Percentiles rank a stretch among this genome's conserved stretches.
Conservation (phyloP, 2,113 vertebrate species). For the Pygathrix nemaeus region DNA sequence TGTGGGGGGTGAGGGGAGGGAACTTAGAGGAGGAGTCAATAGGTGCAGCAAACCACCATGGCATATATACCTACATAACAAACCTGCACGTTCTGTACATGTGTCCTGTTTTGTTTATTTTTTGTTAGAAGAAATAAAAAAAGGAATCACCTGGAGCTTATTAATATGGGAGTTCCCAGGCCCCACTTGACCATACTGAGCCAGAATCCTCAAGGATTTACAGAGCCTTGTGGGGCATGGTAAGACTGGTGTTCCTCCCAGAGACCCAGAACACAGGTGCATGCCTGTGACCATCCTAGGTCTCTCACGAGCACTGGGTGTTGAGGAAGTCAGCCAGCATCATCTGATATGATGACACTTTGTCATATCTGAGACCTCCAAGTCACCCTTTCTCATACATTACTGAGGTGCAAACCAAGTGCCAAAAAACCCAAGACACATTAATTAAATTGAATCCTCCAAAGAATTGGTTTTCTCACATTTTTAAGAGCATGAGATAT, state of each 20-base stretch:
- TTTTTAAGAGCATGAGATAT: not conserved
- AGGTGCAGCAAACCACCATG: too few species aligned
- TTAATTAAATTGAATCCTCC: not conserved
- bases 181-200: not conserved
- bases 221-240: not conserved
- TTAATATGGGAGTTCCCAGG: not conserved
- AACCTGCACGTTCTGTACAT: too few species aligned
- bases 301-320: not conserved
- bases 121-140: too few species aligned
- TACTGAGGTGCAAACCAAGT: not conserved
- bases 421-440: not conserved
- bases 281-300: not conserved
- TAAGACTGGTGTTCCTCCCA: not conserved
- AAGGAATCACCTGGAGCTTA: not conserved
- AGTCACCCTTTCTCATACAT: not conserved
- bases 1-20: too few species aligned
- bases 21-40: too few species aligned
- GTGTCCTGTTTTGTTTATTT: too few species aligned
- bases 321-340: not conserved
- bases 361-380: not conserved
- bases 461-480: conserved; percentile 34
- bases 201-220: not conserved
- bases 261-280: not conserved
- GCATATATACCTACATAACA: too few species aligned
- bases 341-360: not conserved